Percentiles rank a stretch among this genome's conserved stretches.
Evolutionary conservation across 2,888 invertebrate species (phyloP).

Genomic region (Tubulanus polymorphus): DNA sequence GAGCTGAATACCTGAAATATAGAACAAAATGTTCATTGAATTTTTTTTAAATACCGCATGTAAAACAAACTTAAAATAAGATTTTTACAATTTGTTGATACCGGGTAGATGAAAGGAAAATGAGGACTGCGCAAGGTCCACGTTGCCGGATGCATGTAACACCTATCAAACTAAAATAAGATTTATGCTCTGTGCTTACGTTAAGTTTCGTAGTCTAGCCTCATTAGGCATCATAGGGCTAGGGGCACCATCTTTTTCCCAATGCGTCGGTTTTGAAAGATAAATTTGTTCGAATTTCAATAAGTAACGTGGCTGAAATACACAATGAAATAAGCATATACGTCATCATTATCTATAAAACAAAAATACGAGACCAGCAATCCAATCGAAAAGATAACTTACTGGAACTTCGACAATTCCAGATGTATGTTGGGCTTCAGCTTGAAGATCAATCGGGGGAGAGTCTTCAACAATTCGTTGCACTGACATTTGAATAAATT

Average conservation of each 20-base stretch:
- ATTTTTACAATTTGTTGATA: too few species aligned
- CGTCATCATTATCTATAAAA: not conserved
- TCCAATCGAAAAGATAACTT: conserved; percentile 18
- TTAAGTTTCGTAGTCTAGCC: conserved; percentile 91
- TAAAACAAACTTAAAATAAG: too few species aligned
- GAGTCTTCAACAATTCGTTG: conserved; percentile 99
- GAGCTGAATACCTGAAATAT: conserved; percentile 77
- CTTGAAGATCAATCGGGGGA: conserved; percentile 91
- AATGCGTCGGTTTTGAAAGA: conserved; percentile 98
- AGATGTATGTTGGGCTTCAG: conserved; percentile 93
- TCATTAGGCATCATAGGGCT: conserved; percentile 99
- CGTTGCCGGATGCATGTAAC: not conserved
- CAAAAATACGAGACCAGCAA: too few species aligned
- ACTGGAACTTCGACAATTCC: conserved; percentile 68
- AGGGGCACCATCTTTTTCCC: conserved; percentile 99
- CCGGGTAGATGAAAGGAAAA: too few species aligned
- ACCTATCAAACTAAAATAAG: not conserved
- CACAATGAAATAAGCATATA: too few species aligned
- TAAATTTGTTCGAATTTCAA: conserved; percentile 99
- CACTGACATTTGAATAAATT: conserved; percentile 99
- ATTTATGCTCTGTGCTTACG: conserved; percentile 52
- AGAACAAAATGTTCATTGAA: not conserved
- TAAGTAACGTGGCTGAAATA: conserved; percentile 71
- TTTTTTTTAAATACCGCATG: too few species aligned
- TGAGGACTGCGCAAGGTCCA: too few species aligned